phyloP scores from a whole-genome alignment of 2,113 vertebrate genomes.

The Bos indicus region DNA sequence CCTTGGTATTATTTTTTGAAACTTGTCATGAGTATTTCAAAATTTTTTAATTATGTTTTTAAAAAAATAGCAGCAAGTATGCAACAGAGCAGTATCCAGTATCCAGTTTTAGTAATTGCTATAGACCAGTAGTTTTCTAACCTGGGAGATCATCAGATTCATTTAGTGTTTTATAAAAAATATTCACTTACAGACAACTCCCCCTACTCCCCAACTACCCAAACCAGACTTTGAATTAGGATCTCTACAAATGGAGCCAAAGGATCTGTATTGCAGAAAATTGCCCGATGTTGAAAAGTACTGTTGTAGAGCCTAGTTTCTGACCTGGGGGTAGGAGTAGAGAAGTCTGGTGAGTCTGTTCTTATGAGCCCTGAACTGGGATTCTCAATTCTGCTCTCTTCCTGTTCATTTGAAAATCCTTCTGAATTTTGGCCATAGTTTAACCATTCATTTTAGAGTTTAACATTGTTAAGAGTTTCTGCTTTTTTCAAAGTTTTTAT shows the following conservation, averaged over 20 bases:
- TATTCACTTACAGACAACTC: neutral
- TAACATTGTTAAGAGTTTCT: neutral
- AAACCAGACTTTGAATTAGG: neutral
- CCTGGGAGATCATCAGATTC: neutral
- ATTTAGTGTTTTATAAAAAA: neutral
- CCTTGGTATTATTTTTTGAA: neutral
- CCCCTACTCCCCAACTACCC: too few relatives aligned
- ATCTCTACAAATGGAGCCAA: conserved; percentile 25
- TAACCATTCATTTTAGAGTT: conserved; percentile 10
- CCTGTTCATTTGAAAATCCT: neutral
- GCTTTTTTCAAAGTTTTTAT: neutral
- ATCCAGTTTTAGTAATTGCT: neutral
- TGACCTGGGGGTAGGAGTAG: neutral
- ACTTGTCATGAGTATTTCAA: neutral
- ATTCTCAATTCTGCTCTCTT: neutral
- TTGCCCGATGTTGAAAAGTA: neutral
- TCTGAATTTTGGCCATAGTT: neutral
- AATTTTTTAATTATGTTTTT: neutral
- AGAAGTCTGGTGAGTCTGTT: neutral
- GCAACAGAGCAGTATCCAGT: neutral
- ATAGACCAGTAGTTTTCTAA: neutral
- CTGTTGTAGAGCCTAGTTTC: neutral
- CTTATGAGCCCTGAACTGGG: neutral
- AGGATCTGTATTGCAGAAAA: neutral
- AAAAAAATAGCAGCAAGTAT: neutral